Evolutionary conservation across 2,797 vertebrate genomes (phyloP), one percentile per base, ranked within the genome.

Genomic region (Meda fulgida): DNA sequence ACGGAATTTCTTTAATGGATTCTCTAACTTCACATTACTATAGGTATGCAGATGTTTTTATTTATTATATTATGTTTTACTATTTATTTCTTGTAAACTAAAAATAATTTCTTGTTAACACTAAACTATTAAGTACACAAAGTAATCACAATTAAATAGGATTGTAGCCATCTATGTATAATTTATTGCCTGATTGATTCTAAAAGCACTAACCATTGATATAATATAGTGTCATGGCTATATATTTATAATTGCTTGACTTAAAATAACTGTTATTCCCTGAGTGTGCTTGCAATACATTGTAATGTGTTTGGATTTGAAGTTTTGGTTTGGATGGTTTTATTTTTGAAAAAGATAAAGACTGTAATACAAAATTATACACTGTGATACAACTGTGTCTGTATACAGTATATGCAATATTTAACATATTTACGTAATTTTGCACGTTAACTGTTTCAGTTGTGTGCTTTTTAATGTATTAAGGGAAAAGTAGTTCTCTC

Each of bases 1-100:
- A 40, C 21, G 60, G 18, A 84, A 87, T 84, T 88, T 60, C 16
- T 34, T 81, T 88, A 89, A n/a, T 86, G 92, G 91, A 93, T 92
- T 87, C 63, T 88, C 86, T 88, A 88, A 83, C 73, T 88, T 86
- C 78, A 77, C 40, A 80, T 67, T 67, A 67, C 26, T 48, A 90
- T 92, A 91, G 92, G 92, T 89, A 90, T 89, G 89, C 88, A 58
- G 84, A 92, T 84, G 31, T 89, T 79, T 86, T 87, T 26, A 79
- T 26, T 79, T 53, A 2, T 85, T 73, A 40, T 36, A 19, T 36
- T 0, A 65, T 76, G 21, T 31, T 53, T 76, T 16, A 14, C 18
- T 53, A 53, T 40, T 40, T 67, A 67, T 34, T 70, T 69, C 0
- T 89, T 67, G n/a, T 83, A 51, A 65, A 66, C n/a, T 79, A 19